Conservation (phyloP, 1,140 invertebrate genomes). For the Theocolax elegans region DNA sequence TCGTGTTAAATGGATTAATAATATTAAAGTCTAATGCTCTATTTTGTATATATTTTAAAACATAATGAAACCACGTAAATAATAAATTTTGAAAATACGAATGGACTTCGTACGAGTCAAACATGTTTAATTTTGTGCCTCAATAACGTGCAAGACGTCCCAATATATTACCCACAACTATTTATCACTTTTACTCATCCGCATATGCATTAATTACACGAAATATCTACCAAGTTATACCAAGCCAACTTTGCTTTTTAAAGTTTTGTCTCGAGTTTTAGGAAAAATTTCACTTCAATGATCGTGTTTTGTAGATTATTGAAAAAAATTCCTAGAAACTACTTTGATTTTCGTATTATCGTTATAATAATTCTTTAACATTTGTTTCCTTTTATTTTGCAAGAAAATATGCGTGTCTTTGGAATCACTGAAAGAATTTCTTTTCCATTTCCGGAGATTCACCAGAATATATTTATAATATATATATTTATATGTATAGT, state of each 20-base stretch:
- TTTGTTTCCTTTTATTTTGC: neutral
- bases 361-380: neutral
- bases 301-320: neutral
- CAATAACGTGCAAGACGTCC: no score
- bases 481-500: no score
- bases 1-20: no score
- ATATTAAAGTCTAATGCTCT: no score
- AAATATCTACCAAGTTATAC: constrained; percentile 49
- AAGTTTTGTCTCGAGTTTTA: constrained; percentile 25
- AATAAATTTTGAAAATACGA: neutral
- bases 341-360: neutral
- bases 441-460: neutral
- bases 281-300: neutral
- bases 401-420: neutral
- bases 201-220: constrained; percentile 38
- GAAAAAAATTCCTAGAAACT: neutral
- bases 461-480: neutral
- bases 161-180: neutral
- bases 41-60: no score
- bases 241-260: constrained; percentile 37
- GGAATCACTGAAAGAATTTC: neutral
- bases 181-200: constrained; percentile 21
- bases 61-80: no score
- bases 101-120: no score
- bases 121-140: no score